phyloP scores from a whole-genome alignment of 2,888 invertebrate genomes.

The Cosmopolites sordidus region DNA sequence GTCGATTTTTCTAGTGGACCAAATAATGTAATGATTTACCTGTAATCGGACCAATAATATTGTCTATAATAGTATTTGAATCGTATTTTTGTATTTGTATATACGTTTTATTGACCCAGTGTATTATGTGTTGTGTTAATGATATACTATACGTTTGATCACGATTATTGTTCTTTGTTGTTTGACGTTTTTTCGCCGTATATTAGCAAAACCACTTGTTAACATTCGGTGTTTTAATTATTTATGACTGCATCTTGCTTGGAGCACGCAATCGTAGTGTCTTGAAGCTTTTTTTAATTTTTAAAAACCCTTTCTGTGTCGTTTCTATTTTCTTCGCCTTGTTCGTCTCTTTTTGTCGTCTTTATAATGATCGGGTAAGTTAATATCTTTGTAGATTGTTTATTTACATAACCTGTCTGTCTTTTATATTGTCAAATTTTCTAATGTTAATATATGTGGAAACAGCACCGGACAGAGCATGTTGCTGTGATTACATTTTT shows the following conservation, averaged over 20 bases:
- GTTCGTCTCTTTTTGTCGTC: conserved; percentile 26
- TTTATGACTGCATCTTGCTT: conserved; percentile 32
- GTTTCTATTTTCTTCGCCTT: conserved; percentile 27
- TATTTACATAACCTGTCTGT: too few relatives aligned
- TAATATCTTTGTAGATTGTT: background rate
- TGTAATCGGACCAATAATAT: conserved; percentile 45
- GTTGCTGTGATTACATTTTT: too few relatives aligned
- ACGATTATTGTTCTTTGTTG: conserved; percentile 36
- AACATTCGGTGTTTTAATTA: conserved; percentile 42
- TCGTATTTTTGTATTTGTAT: conserved; percentile 46
- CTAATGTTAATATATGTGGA: too few relatives aligned
- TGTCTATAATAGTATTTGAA: conserved; percentile 43
- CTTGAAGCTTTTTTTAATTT: conserved; percentile 30
- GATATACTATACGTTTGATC: conserved; percentile 38
- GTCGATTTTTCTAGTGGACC: conserved; percentile 49
- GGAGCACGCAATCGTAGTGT: conserved; percentile 26
- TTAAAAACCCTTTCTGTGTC: conserved; percentile 30
- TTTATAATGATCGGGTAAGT: conserved; percentile 41
- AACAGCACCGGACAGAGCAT: too few relatives aligned
- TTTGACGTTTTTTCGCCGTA: conserved; percentile 43
- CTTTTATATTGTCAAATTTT: too few relatives aligned
- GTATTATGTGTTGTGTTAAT: conserved; percentile 40
- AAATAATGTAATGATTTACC: conserved; percentile 42
- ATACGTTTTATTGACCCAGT: conserved; percentile 31
- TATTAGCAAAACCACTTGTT: conserved; percentile 49